Evolutionary conservation across 1,140 invertebrate genomes (phyloP), one percentile per base, ranked within the genome.

Genomic region (Drosophila kepulauana): DNA sequence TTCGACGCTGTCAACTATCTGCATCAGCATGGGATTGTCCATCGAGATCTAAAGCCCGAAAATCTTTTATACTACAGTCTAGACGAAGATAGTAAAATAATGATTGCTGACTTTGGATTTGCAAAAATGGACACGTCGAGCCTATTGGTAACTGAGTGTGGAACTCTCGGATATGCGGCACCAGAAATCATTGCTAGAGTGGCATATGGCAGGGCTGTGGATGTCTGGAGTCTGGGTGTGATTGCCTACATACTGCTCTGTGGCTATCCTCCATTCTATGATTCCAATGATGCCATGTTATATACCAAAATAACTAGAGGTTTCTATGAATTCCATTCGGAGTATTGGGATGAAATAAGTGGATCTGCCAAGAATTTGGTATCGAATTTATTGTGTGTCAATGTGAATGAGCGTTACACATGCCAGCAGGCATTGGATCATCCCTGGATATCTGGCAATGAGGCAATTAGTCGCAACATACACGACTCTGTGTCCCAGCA

Each of bases 391-490:
- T 43, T 43, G n/a, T 13, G 41, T 13, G 41, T 43, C n/a, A 7
- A 7, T 13, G 41, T 43, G 11, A 4, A 13, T 3, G 41, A 43
- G 3, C 41, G 41, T n/a, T 43, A 43, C 41, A 43, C 41, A n/a
- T n/a, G 11, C 41, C 11, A 43, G 1, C 41, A 43, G 41, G 41
- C 41, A 43, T 43, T 43, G 5, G 3, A 13, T 3, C 41, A 43
- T 43, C 41, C 41, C 41, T 43, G 41, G 41, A 43, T 43, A 43
- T 43, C 41, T 43, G 41, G 41, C n/a, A 43, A 43, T 43, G 41
- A n/a, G 41, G 41, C 41, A 43, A 43, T 43, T 4, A 2, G 41
- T n/a, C 11, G n/a, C n/a, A 43, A 43, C n/a, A 43, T 43, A n/a
- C 41, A 43, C 41, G 41, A 43, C 4, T 13, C 15, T 75, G 57